Evolutionary conservation across 2,113 vertebrate genomes (phyloP), one percentile per base, ranked within the genome.

Genomic region (Strigops habroptila): DNA sequence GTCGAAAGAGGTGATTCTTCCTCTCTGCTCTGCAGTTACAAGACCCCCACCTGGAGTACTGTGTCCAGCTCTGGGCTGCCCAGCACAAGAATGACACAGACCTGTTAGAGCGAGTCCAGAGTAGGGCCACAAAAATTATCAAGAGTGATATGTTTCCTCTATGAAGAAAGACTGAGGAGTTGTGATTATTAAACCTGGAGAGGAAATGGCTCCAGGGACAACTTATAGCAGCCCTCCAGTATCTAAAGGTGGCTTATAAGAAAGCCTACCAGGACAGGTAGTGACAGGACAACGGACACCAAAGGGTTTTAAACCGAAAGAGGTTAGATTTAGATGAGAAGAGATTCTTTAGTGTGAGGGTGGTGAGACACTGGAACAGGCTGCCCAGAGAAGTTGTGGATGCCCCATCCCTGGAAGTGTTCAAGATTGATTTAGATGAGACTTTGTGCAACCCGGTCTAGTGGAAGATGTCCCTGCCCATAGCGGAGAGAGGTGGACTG

Each of bases 401-500:
- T 90, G 9, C 4, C 28, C 6, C 30, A 24, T 68, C 37, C 19
- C 5, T 39, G 21, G 18, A 35, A 85, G 8, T 46, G 16, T 69
- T 69, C n/a, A 78, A 12, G 1, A 3, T 11, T 12, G 41, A 18
- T 15, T 39, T 53, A 24, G 31, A 59, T 3, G 7, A 52, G 14
- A 4, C 22, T 70, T 65, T 46, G 52, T 68, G 11, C 25, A 67
- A 17, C 17, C 9, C 68, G 14, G 11, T 53, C 31, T 15, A 25
- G 28, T 37, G 31, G 44, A 75, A 75, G 21, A 6, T 44, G 13
- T 35, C 52, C 9, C 23, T 59, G n/a, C 11, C 7, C 16, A 7
- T 30, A 33, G 5, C 0, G 21, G 2, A 10, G 12, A 5, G 8
- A 48, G 1, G 3, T 18, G 12, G 8, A 31, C 4, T 51, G 35